Evolutionary conservation across 2,797 vertebrate species (phyloP).

Genomic region (Falco berigora): DNA sequence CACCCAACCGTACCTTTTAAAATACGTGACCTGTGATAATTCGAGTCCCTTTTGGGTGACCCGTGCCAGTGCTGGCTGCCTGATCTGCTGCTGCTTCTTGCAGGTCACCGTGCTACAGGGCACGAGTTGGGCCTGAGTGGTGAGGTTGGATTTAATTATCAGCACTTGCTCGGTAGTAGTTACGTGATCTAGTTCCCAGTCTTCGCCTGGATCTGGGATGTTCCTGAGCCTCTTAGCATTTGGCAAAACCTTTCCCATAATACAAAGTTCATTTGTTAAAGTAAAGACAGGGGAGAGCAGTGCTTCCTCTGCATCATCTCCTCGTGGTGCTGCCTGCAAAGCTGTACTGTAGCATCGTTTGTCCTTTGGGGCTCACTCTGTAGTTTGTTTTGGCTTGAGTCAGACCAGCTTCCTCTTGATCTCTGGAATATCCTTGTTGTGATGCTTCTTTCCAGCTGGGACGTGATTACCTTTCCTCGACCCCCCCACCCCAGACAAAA

Average conservation of each 20-base stretch:
- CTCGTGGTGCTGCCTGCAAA: neutral
- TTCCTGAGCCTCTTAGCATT: neutral
- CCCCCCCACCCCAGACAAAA: neutral
- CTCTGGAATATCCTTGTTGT: neutral
- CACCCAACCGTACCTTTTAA: neutral
- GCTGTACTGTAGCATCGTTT: neutral
- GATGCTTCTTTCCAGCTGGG: neutral
- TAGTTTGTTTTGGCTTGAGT: neutral
- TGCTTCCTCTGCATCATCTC: neutral
- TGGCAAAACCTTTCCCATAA: neutral
- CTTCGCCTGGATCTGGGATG: neutral
- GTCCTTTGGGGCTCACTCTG: neutral
- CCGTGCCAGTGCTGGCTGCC: neutral
- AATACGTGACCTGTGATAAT: accelerated
- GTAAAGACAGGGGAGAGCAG: too few species aligned
- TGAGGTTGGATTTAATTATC: neutral
- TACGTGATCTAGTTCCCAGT: neutral
- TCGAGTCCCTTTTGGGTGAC: neutral
- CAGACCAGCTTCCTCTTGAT: neutral
- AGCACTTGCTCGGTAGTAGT: too few species aligned
- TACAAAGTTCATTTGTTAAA: too few species aligned
- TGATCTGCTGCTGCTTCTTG: neutral
- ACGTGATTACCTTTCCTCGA: too few species aligned
- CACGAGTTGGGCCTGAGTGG: neutral
- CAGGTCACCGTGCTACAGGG: neutral